Evolutionary conservation across 2,888 invertebrate species (phyloP).

Genomic region (Ornithoptera priamus): DNA sequence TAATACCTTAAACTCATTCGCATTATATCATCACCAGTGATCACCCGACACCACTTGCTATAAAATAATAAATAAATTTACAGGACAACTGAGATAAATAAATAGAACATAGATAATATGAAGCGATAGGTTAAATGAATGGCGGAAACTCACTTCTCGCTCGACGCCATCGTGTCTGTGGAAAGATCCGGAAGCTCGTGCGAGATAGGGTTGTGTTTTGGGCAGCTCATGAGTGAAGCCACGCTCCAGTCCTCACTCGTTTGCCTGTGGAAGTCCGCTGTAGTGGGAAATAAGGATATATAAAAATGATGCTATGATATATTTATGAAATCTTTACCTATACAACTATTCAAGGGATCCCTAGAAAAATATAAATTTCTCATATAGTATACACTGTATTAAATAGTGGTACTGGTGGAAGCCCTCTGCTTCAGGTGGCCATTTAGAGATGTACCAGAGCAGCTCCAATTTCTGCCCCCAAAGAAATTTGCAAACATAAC

Average conservation of each 20-base stretch:
- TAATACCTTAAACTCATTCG: constrained; percentile 87
- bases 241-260: constrained; percentile 84
- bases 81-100: constrained; percentile 32
- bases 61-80: constrained; percentile 43
- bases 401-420: too few species aligned
- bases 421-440: too few species aligned
- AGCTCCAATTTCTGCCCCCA: too few species aligned
- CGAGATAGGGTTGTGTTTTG: constrained; percentile 76
- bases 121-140: constrained; percentile 29
- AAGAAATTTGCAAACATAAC: too few species aligned
- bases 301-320: too few species aligned
- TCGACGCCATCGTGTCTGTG: constrained; percentile 66
- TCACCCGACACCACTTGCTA: constrained; percentile 79
- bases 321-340: too few species aligned
- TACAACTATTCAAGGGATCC: too few species aligned
- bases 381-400: too few species aligned
- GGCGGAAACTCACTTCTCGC: constrained; percentile 68
- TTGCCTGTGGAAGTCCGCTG: constrained; percentile 56
- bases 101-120: constrained; percentile 29
- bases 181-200: constrained; percentile 48
- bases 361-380: too few species aligned
- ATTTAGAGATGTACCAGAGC: too few species aligned
- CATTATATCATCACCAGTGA: constrained; percentile 88
- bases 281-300: background rate
- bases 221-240: constrained; percentile 86